Percentiles rank a stretch among this genome's conserved stretches.
Evolutionary conservation across 2,888 invertebrate genomes (phyloP).

Genomic region (Cyrtodaria siliqua): DNA sequence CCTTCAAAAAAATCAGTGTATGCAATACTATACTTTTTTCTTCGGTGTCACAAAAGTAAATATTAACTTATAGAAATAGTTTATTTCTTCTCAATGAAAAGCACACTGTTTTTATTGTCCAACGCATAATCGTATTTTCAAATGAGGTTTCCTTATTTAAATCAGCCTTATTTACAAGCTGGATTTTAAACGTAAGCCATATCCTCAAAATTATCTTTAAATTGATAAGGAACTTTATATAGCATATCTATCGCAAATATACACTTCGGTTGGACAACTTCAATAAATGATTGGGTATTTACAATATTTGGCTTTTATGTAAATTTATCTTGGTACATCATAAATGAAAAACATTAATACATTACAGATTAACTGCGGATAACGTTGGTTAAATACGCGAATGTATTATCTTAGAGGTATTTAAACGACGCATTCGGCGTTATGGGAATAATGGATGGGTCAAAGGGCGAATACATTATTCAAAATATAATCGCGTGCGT

Average conservation of each 20-base stretch:
- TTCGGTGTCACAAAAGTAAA: conserved; percentile 10
- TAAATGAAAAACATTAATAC: conserved; percentile 35
- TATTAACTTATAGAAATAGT: background rate
- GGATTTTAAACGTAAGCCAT: conserved; percentile 11
- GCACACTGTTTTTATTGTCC: background rate
- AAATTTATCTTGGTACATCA: conserved; percentile 24
- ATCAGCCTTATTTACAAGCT: conserved; percentile 19
- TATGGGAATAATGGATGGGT: too few relatives aligned
- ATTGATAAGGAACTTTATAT: conserved; percentile 27
- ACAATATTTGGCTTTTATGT: too few relatives aligned
- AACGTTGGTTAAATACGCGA: too few relatives aligned
- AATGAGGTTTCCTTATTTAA: conserved; percentile 7
- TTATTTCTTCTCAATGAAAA: background rate
- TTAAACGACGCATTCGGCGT: too few relatives aligned
- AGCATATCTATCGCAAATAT: conserved; percentile 27
- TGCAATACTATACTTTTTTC: conserved; percentile 2
- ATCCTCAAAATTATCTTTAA: conserved; percentile 4
- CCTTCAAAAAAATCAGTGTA: too few relatives aligned
- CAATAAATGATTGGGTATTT: too few relatives aligned
- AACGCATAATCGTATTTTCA: conserved; percentile 1
- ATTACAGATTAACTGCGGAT: conserved; percentile 21
- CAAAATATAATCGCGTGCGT: too few relatives aligned
- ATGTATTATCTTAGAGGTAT: too few relatives aligned
- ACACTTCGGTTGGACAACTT: conserved; percentile 2
- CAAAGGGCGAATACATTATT: too few relatives aligned